These are phyloP conservation scores for Unio delphinus DNA, from an alignment of 2,888 invertebrate species.

Conservation along the genomic window DNA sequence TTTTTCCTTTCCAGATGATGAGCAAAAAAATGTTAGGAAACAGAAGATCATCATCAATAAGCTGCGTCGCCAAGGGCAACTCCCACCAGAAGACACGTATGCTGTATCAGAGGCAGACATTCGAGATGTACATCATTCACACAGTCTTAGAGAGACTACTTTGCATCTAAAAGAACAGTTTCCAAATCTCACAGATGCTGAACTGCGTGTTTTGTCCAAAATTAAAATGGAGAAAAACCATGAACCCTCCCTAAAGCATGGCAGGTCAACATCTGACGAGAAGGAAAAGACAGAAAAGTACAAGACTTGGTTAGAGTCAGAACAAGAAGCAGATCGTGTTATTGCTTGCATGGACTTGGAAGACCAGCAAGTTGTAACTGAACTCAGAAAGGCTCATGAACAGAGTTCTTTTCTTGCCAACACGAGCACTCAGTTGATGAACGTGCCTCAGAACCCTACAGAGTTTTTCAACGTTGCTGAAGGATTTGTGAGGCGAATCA, in stretches of 20 bases:
- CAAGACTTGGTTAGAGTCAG: slow-evolving; percentile 42
- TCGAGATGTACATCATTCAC: slow-evolving; percentile 20
- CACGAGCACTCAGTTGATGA: slow-evolving; percentile 43
- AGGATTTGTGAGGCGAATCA: slow-evolving; percentile 74
- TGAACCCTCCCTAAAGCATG: not conserved
- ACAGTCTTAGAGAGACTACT: slow-evolving; percentile 19
- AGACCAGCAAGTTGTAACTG: slow-evolving; percentile 38
- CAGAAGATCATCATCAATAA: slow-evolving; percentile 66
- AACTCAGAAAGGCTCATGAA: slow-evolving; percentile 52
- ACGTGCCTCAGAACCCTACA: slow-evolving; percentile 46
- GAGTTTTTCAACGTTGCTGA: slow-evolving; percentile 68
- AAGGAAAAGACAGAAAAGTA: slow-evolving; percentile 1
- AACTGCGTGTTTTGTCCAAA: slow-evolving; percentile 27
- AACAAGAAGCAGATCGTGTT: slow-evolving; percentile 30
- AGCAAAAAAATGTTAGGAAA: slow-evolving; percentile 60
- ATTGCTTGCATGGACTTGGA: slow-evolving; percentile 27
- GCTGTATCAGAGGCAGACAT: slow-evolving; percentile 37
- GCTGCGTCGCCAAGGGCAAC: slow-evolving; percentile 53
- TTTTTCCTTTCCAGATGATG: slow-evolving; percentile 53
- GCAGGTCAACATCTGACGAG: not conserved
- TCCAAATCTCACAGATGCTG: slow-evolving; percentile 37
- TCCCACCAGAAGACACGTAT: slow-evolving; percentile 49
- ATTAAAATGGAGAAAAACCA: slow-evolving; percentile 22
- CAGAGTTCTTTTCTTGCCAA: slow-evolving; percentile 50
- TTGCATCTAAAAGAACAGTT: slow-evolving; percentile 32